Percentiles rank a stretch among this genome's conserved stretches.
Conservation (phyloP, 2,888 invertebrate species). For the Clepsis dumicolana region DNA sequence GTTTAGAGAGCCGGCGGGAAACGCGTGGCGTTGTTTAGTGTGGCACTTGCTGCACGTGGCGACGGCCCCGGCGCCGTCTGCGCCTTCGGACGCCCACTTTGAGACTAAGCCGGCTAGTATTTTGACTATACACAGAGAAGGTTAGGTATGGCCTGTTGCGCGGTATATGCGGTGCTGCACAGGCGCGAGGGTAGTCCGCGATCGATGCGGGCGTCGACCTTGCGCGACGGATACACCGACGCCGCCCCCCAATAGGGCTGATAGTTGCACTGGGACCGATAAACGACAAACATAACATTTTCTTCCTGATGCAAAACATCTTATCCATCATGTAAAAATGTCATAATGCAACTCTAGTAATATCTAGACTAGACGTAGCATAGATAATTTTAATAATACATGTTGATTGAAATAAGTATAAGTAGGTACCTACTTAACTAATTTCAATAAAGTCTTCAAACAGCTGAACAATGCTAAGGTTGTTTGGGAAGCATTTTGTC, state of each 20-base stretch:
- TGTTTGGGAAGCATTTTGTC: no score
- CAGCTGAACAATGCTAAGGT: no score
- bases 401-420: no score
- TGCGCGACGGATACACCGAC: slow-evolving; percentile 60
- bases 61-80: slow-evolving; percentile 68
- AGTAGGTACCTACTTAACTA: no score
- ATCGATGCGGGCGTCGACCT: slow-evolving; percentile 76
- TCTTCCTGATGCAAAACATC: not conserved
- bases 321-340: not conserved
- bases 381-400: no score
- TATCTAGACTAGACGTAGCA: not conserved
- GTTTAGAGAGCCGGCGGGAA: slow-evolving; percentile 39
- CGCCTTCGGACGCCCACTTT: slow-evolving; percentile 72
- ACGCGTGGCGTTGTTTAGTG: slow-evolving; percentile 41
- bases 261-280: not conserved
- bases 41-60: slow-evolving; percentile 49
- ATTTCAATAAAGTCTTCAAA: no score
- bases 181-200: slow-evolving; percentile 62
- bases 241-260: slow-evolving; percentile 35
- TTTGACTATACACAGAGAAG: slow-evolving; percentile 62
- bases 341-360: not conserved
- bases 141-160: slow-evolving; percentile 67
- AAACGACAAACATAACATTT: not conserved
- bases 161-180: slow-evolving; percentile 58
- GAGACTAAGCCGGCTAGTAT: slow-evolving; percentile 66